These are phyloP conservation scores for Campylorhamphus procurvoides DNA, from an alignment of 2,113 vertebrate genomes.

Conservation along the genomic window DNA sequence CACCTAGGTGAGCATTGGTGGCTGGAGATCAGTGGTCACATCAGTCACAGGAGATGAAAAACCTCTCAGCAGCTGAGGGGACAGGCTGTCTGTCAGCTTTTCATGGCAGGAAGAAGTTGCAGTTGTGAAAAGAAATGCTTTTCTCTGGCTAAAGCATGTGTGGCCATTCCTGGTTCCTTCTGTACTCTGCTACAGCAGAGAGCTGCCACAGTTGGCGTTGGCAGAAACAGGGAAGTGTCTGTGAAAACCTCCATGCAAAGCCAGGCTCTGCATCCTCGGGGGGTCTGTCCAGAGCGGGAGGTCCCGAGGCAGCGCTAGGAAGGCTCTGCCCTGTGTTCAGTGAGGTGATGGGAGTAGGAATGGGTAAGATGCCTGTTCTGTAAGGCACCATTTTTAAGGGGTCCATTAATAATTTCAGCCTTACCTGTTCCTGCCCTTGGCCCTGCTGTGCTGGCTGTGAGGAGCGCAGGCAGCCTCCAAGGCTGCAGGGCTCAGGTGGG, in stretches of 20 bases:
- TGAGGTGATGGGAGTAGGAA: background rate
- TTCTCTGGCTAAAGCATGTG: background rate
- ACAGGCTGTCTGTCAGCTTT: background rate
- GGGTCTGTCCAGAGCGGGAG: background rate
- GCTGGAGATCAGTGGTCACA: background rate
- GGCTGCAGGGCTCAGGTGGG: background rate
- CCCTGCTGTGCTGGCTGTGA: background rate
- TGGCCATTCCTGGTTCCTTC: background rate
- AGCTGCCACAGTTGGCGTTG: background rate
- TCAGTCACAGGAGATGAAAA: background rate
- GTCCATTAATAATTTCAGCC: background rate
- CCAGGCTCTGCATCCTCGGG: accelerated
- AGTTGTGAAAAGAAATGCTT: accelerated
- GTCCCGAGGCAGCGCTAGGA: accelerated
- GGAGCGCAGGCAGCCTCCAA: background rate
- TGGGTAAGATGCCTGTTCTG: background rate
- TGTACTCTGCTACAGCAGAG: background rate
- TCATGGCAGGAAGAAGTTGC: background rate
- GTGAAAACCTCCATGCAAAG: accelerated
- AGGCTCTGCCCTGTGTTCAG: accelerated
- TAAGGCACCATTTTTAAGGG: accelerated
- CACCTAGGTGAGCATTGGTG: accelerated
- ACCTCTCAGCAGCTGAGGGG: background rate
- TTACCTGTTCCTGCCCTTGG: background rate
- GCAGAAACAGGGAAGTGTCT: background rate